Base-by-base conservation (phyloP, 1,140 invertebrate genomes). In the Ditylenchus dipsaci region DNA sequence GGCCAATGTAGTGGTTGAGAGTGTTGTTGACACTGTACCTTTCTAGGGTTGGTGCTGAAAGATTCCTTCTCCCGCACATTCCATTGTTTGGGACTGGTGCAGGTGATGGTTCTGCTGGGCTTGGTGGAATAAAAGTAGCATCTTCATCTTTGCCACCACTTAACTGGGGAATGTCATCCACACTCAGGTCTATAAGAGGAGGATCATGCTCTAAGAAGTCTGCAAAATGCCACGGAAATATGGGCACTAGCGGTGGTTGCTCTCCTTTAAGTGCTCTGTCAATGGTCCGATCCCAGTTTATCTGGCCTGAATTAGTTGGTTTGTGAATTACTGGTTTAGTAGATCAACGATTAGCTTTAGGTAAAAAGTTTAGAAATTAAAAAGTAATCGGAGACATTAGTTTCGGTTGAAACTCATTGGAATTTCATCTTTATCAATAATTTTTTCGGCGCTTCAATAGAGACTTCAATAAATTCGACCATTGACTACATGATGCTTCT, bases 221-320 rank as follows among this genome's bases (percentile, higher is more conserved):
- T 1, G 78, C 65, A 58, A 80, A 81, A 60, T 80, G 78, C 78
- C 78, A 80, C 8, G 78, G 78, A 60, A 80, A 78, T 11, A 80
- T 79, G 11, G 78, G 78, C 13, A 81, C 43, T 13, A 66, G 42
- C 11, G 79, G 59, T 42, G 75, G 76, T 15, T 57, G 38, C 42
- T 72, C 67, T 5, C 78, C 78, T 23, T 74, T 47, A 27, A 80
- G 33, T 13, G 77, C 78, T n/a, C 72, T 63, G 23, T 71, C 63
- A 26, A 80, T 70, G 15, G 79, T 81, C 43, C 65, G 43, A 43
- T 80, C 78, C 78, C 78, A 80, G 65, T 80, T 80, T 30, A 80
- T 79, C 56, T 71, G 68, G 47, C 66, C 77, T 78, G 42, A 19
- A 65, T 78, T 63, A 23, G 43, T 49, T 8, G 8, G n/a, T 1